Evolutionary conservation across 2,888 invertebrate genomes (phyloP).

Genomic region (Stenotaenia linearis): DNA sequence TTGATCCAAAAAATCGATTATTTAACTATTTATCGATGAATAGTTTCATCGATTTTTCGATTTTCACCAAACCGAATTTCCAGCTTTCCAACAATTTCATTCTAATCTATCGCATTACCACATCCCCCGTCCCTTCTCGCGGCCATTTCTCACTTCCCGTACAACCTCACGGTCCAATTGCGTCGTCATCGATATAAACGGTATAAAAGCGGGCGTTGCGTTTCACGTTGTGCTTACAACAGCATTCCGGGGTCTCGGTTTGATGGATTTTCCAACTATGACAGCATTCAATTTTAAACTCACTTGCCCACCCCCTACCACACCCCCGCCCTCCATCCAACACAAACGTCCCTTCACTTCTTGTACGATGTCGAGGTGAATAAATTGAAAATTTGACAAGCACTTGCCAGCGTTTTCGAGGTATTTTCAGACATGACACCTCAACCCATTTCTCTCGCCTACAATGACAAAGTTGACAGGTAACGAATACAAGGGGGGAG

Average conservation of each 20-base stretch:
- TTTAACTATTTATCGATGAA: no score
- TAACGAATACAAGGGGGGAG: no score
- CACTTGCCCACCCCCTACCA: not conserved
- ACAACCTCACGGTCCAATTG: not conserved
- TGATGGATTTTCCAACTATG: conserved; percentile 29
- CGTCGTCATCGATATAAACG: conserved; percentile 9
- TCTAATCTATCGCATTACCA: no score
- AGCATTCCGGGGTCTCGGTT: not conserved
- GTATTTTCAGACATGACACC: conserved; percentile 20
- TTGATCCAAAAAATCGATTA: no score
- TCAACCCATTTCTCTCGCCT: conserved; percentile 14
- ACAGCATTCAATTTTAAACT: conserved; percentile 30
- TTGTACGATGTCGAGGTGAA: not conserved
- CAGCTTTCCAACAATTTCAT: no score
- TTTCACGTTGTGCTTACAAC: conserved; percentile 19
- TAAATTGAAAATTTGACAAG: conserved; percentile 30
- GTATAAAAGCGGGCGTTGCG: not conserved
- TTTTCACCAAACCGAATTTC: no score
- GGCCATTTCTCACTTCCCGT: not conserved
- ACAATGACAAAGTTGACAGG: not conserved
- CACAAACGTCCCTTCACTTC: not conserved
- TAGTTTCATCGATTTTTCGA: no score
- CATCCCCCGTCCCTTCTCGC: conserved; percentile 11
- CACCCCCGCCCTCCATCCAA: not conserved
- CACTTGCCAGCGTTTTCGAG: conserved; percentile 21